Percentiles rank a stretch among this genome's conserved stretches.
These are phyloP conservation scores for Tolmerus cingulatus DNA, from an alignment of 2,888 invertebrate species.

Conservation along the genomic window DNA sequence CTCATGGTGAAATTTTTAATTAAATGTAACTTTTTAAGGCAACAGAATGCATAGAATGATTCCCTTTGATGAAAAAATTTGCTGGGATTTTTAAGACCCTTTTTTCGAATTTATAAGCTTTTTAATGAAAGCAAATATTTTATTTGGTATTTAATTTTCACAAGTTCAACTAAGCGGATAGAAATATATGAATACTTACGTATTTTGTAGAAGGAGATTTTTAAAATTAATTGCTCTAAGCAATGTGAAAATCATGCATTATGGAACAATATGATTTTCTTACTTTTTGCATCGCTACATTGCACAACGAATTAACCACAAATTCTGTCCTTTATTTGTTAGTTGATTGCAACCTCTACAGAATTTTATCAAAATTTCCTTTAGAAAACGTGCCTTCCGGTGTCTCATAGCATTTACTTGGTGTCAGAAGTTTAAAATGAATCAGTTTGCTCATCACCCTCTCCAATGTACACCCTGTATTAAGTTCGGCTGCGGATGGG, in stretches of 20 bases:
- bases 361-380: not conserved
- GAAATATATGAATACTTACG: too few species aligned
- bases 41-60: too few species aligned
- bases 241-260: too few species aligned
- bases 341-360: not conserved
- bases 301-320: not conserved
- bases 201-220: not conserved
- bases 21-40: not conserved
- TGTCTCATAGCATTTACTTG: not conserved
- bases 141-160: too few species aligned
- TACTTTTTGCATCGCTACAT: not conserved
- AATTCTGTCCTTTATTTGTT: not conserved
- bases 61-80: too few species aligned
- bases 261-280: not conserved
- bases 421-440: not conserved
- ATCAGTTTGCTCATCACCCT: not conserved
- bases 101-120: too few species aligned
- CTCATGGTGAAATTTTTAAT: not conserved
- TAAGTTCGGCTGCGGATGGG: not conserved
- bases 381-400: not conserved
- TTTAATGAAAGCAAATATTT: too few species aligned
- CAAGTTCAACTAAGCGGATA: too few species aligned
- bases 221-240: not conserved
- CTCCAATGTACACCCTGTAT: not conserved
- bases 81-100: too few species aligned